phyloP scores from a whole-genome alignment of 2,797 vertebrate species.

The Sebastiscus tertius region DNA sequence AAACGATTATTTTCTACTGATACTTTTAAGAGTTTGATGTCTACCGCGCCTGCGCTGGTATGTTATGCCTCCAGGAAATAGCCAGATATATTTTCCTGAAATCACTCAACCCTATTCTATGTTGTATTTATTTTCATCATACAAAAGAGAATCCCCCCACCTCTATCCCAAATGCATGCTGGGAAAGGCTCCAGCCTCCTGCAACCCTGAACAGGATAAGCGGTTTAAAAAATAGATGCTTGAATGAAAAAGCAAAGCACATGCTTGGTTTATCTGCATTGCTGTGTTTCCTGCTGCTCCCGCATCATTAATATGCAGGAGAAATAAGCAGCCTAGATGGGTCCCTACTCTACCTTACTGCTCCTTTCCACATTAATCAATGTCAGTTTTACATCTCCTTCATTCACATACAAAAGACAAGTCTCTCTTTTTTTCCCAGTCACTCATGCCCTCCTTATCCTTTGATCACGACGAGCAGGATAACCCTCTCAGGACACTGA shows the following conservation, averaged over 20 bases:
- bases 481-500: conserved; percentile 60
- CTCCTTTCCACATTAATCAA: conserved; percentile 69
- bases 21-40: not conserved
- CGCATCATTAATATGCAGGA: conserved; percentile 55
- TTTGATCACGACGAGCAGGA: conserved; percentile 70
- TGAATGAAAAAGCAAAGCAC: conserved; percentile 42
- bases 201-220: conserved; percentile 51
- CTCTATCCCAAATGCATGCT: conserved; percentile 35
- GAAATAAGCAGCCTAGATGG: conserved; percentile 20
- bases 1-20: not conserved
- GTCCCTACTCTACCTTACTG: conserved; percentile 34
- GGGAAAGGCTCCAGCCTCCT: conserved; percentile 33
- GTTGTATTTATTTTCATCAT: conserved; percentile 15
- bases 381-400: conserved; percentile 76
- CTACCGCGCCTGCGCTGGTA: not conserved
- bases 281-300: conserved; percentile 47
- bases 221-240: conserved; percentile 55
- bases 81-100: not conserved
- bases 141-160: conserved; percentile 23
- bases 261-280: conserved; percentile 53
- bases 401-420: conserved; percentile 69
- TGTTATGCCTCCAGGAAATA: not conserved
- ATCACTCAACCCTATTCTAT: not conserved
- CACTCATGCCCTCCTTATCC: conserved; percentile 53
- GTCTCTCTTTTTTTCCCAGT: conserved; percentile 37